phyloP scores from a whole-genome alignment of 2,888 invertebrate species.

The Leptopterna dolabrata region DNA sequence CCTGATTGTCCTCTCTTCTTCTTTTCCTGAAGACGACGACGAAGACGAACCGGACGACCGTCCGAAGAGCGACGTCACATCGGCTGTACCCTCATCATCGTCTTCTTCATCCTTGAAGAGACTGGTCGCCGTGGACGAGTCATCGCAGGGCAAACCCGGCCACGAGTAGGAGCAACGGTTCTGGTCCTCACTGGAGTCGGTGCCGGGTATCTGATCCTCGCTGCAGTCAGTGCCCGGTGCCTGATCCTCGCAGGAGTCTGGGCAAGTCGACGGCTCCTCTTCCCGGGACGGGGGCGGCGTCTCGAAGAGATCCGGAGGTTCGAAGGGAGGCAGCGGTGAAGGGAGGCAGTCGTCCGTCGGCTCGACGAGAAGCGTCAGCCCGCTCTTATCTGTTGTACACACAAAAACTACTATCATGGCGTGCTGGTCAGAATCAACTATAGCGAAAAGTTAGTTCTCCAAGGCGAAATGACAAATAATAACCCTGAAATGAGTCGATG shows the following conservation, averaged over 20 bases:
- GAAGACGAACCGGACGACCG: constrained; percentile 57
- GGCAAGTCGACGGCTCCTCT: neutral
- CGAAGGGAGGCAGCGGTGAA: constrained; percentile 1
- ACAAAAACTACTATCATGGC: no score
- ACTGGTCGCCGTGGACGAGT: constrained; percentile 31
- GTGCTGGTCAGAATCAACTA: no score
- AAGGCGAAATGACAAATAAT: no score
- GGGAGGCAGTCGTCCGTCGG: constrained; percentile 13
- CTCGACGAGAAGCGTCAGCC: constrained; percentile 12
- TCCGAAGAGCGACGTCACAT: constrained; percentile 61
- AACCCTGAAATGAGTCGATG: no score
- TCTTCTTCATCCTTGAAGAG: constrained; percentile 37
- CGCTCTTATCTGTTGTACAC: neutral
- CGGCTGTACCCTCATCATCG: constrained; percentile 51
- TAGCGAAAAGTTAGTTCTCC: no score
- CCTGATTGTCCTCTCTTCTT: constrained; percentile 73
- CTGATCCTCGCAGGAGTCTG: constrained; percentile 23
- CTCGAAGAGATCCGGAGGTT: constrained; percentile 41
- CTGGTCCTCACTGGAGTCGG: constrained; percentile 1
- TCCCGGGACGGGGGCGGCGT: constrained; percentile 45
- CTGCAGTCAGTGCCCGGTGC: neutral
- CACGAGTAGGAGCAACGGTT: neutral
- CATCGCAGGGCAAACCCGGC: neutral
- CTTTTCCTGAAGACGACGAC: constrained; percentile 50
- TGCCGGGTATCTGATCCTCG: neutral